Conservation (phyloP, 2,797 vertebrate genomes). For the Lagorchestes hirsutus region DNA sequence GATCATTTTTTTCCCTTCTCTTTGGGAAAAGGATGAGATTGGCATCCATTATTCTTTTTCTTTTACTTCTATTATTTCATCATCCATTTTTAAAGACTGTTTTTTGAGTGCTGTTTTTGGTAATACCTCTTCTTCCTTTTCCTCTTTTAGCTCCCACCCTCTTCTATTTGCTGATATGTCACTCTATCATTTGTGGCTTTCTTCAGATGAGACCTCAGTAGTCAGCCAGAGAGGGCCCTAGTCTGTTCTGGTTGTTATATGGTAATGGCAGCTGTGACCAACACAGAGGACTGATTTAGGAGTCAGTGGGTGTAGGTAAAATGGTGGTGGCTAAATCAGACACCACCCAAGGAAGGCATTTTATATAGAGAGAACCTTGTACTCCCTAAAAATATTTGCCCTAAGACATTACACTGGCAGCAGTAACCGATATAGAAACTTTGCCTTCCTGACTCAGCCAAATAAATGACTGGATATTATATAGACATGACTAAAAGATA, state of each 20-base stretch:
- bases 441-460: slow-evolving; percentile 37
- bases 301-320: neutral
- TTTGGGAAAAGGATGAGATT: neutral
- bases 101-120: slow-evolving; percentile 1
- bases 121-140: slow-evolving; percentile 54
- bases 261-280: slow-evolving; percentile 5
- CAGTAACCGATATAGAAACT: slow-evolving; percentile 36
- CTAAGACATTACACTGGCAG: slow-evolving; percentile 58
- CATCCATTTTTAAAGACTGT: neutral
- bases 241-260: neutral
- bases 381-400: slow-evolving; percentile 55
- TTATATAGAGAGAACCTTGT: slow-evolving; percentile 34
- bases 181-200: slow-evolving; percentile 64
- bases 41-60: neutral
- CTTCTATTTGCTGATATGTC: slow-evolving; percentile 40
- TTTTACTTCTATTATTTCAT: slow-evolving; percentile 32
- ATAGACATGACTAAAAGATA: neutral
- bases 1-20: neutral
- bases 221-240: slow-evolving; percentile 45
- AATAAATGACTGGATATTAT: slow-evolving; percentile 26
- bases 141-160: slow-evolving; percentile 47
- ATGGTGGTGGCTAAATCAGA: slow-evolving; percentile 52
- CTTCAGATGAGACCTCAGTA: slow-evolving; percentile 34
- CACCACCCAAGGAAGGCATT: slow-evolving; percentile 56
- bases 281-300: slow-evolving; percentile 43